phyloP scores from a whole-genome alignment of 2,888 invertebrate species.

The Stenoptilia bipunctidactyla region DNA sequence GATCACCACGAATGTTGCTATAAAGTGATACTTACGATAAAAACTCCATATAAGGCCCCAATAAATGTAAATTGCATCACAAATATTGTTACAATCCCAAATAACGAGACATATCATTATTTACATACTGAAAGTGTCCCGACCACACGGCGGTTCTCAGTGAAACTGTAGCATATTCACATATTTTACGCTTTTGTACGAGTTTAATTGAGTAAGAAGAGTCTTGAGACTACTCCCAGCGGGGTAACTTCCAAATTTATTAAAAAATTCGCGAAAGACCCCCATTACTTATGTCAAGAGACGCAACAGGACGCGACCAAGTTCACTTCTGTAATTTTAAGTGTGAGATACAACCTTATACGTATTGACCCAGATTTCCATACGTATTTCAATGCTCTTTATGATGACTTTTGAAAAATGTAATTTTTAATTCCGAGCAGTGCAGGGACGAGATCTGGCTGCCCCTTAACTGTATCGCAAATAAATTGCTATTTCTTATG shows the following conservation, averaged over 20 bases:
- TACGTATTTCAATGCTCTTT: conserved; percentile 50
- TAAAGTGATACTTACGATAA: conserved; percentile 4
- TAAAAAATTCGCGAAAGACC: conserved; percentile 51
- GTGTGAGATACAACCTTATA: conserved; percentile 62
- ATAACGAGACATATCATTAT: conserved; percentile 56
- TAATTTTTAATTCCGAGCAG: conserved; percentile 58
- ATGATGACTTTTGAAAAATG: conserved; percentile 70
- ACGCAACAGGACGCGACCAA: conserved; percentile 42
- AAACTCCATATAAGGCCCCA: conserved; percentile 12
- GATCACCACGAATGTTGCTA: not conserved
- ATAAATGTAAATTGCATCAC: conserved; percentile 42
- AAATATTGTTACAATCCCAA: conserved; percentile 59
- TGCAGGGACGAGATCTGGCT: conserved; percentile 26
- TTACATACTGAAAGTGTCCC: conserved; percentile 41
- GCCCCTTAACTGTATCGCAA: conserved; percentile 54
- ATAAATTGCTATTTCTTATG: conserved; percentile 65
- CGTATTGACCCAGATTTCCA: conserved; percentile 61
- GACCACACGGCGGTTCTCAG: conserved; percentile 28
- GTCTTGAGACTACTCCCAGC: conserved; percentile 48
- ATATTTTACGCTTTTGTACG: conserved; percentile 64
- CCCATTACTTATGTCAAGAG: conserved; percentile 58
- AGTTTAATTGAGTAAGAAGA: conserved; percentile 65
- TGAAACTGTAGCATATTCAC: conserved; percentile 61
- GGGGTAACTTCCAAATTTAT: conserved; percentile 63
- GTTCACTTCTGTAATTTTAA: conserved; percentile 56